These are phyloP conservation scores for Dipodomys merriami DNA, from an alignment of 2,113 vertebrate genomes.

Conservation along the genomic window DNA sequence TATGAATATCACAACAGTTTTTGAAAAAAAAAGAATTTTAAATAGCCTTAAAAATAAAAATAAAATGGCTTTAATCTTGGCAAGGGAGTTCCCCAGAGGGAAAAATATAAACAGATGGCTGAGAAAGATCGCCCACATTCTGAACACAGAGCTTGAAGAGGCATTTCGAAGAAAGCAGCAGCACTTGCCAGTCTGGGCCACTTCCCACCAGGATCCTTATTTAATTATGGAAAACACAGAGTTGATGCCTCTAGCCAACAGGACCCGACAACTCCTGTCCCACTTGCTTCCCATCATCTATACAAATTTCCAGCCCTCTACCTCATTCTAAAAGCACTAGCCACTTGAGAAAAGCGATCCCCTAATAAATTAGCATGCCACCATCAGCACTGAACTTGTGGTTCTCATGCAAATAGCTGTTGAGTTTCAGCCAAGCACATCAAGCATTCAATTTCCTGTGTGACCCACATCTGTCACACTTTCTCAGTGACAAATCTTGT, in stretches of 20 bases:
- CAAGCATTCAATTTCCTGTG: slow-evolving; percentile 66
- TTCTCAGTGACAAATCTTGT: slow-evolving; percentile 64
- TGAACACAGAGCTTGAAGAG: slow-evolving; percentile 66
- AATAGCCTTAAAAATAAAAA: slow-evolving; percentile 66
- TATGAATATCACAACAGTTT: background rate
- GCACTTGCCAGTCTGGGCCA: slow-evolving; percentile 77
- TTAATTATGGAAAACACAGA: slow-evolving; percentile 57
- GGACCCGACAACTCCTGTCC: background rate
- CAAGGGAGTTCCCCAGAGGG: slow-evolving; percentile 74
- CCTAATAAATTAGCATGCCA: background rate
- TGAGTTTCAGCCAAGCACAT: slow-evolving; percentile 40
- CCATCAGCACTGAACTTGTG: slow-evolving; percentile 4
- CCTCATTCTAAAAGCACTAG: background rate
- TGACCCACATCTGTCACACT: slow-evolving; percentile 69
- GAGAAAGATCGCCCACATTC: slow-evolving; percentile 72
- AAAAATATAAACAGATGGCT: slow-evolving; percentile 75
- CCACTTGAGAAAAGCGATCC: background rate
- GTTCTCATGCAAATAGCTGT: background rate
- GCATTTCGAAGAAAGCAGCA: slow-evolving; percentile 78
- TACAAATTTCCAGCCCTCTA: background rate
- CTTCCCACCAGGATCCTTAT: slow-evolving; percentile 74
- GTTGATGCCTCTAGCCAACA: background rate
- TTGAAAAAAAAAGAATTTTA: background rate
- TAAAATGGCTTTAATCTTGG: slow-evolving; percentile 69
- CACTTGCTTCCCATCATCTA: background rate